Evolutionary conservation across 2,113 vertebrate genomes (phyloP).

Genomic region (Pollimyrus isidori): DNA sequence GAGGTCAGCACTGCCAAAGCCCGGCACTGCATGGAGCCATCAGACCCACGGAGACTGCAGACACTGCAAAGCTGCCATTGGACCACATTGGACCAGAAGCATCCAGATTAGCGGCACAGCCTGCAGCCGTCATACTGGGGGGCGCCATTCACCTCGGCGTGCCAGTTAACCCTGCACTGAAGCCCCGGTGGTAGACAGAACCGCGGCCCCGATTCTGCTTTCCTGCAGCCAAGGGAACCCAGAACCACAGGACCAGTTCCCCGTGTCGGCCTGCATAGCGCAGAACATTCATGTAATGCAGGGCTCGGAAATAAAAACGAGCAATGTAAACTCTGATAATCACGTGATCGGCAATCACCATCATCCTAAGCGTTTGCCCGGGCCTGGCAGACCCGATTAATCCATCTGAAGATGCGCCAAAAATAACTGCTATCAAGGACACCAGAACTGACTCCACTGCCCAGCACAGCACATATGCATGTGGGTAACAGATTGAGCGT

Average conservation of each 20-base stretch:
- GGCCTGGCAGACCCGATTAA: slow-evolving; percentile 5
- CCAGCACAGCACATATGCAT: slow-evolving; percentile 15
- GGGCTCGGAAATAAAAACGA: not conserved
- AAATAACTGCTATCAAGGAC: slow-evolving; percentile 26
- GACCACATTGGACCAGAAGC: slow-evolving; percentile 18
- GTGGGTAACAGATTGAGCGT: not conserved
- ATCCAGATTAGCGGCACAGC: slow-evolving; percentile 19
- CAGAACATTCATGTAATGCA: not conserved
- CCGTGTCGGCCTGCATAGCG: not conserved
- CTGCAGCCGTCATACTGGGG: slow-evolving; percentile 11
- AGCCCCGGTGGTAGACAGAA: not conserved
- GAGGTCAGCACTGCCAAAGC: slow-evolving; percentile 24
- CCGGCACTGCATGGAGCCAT: slow-evolving; percentile 2
- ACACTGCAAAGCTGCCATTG: not conserved
- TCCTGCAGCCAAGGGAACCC: not conserved
- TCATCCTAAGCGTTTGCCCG: slow-evolving; percentile 12
- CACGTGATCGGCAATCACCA: not conserved
- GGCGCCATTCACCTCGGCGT: slow-evolving; percentile 12
- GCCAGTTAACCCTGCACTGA: not conserved
- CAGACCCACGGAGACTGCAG: not conserved
- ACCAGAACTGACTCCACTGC: not conserved
- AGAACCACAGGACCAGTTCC: not conserved
- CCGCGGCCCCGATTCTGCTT: not conserved
- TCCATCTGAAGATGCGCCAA: slow-evolving; percentile 1
- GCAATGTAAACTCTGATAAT: not conserved